Evolutionary conservation across 2,888 invertebrate species (phyloP), one percentile per base, ranked within the genome.

Genomic region (Noctua janthina): DNA sequence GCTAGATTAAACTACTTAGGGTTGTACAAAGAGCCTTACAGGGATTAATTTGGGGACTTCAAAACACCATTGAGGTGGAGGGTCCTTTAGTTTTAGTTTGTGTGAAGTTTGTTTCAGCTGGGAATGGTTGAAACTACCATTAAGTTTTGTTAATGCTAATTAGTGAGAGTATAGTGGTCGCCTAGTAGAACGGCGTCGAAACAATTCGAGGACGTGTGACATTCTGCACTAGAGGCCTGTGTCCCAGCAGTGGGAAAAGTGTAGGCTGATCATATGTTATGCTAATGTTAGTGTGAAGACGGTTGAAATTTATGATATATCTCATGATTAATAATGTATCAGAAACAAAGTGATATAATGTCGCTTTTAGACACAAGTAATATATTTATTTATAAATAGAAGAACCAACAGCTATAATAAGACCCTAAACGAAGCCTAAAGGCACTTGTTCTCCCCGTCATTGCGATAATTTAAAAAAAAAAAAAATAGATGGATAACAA

Each of bases 21-120:
- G 71, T 83, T 79, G 82, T 79, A 74, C 80, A 88, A 88, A 88
- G 81, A 82, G 74, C 39, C 70, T 46, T 84, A 71, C 1, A 71
- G 29, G 56, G 73, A 79, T 88, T 88, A 83, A 90, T 89, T 89
- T 76, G 68, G 74, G 56, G 20, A 43, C 51, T 74, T 77, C 46
- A 59, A 72, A 85, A 87, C 54, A n/a, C 72, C 49, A 79, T 73
- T 62, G 49, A 73, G 72, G 39, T 6, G 35, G 51, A 17, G 43
- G 62, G 17, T 29, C 72, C 51, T 73, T 73, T 23, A 46, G 71
- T 78, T 59, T 54, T 10, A n/a, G 46, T 54, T 84, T 29, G 17
- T 70, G 10, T 81, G 46, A 6, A 39, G 54, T 46, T 68, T 74
- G 54, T 43, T 56, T 82, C 15, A 1, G 7, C n/a, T 82, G 29